Evolutionary conservation across 2,888 invertebrate genomes (phyloP).

Genomic region (Athalia rosae): DNA sequence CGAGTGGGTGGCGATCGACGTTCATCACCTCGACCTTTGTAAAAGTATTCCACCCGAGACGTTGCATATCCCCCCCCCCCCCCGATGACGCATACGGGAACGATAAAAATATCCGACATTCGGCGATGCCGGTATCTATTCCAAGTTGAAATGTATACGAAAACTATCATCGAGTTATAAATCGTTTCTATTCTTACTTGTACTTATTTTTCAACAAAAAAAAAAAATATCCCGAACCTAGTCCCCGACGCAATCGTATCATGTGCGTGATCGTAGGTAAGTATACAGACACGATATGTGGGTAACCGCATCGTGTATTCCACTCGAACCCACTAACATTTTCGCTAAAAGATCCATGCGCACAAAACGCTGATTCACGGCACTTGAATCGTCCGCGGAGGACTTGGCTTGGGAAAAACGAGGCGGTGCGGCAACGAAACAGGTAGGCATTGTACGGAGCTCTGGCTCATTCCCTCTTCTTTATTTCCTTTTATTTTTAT

Average conservation of each 20-base stretch:
- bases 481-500: neutral
- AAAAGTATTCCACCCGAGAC: too few species aligned
- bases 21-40: too few species aligned
- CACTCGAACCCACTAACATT: neutral
- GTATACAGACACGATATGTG: too few species aligned
- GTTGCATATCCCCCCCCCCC: neutral
- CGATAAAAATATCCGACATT: slow-evolving; percentile 27
- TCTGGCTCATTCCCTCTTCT: neutral
- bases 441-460: slow-evolving; percentile 28
- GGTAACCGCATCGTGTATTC: too few species aligned
- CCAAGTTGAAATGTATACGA: slow-evolving; percentile 8
- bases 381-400: neutral
- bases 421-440: neutral
- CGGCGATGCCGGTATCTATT: neutral
- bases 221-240: neutral
- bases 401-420: neutral
- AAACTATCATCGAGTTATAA: slow-evolving; percentile 24
- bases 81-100: slow-evolving; percentile 12
- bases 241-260: neutral
- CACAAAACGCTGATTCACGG: slow-evolving; percentile 24
- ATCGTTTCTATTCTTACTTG: slow-evolving; percentile 3
- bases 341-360: neutral
- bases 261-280: too few species aligned
- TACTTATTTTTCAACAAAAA: slow-evolving; percentile 22
- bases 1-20: neutral